phyloP scores from a whole-genome alignment of 2,888 invertebrate genomes.

The Athripsodes cinereus region DNA sequence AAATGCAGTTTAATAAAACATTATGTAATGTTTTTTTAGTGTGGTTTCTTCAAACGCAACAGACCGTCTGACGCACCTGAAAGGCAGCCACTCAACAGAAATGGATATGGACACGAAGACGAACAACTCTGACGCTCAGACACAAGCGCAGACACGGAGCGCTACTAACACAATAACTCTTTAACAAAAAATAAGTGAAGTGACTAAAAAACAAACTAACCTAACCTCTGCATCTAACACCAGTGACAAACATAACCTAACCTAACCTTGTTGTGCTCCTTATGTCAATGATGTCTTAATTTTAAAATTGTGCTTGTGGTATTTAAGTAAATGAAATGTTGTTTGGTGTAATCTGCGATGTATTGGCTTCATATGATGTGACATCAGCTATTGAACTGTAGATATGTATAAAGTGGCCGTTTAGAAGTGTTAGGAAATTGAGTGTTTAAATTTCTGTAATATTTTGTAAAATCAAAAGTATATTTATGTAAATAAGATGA shows the following conservation, averaged over 20 bases:
- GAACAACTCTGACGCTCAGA: constrained; percentile 63
- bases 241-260: not conserved
- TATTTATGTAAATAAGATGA: no score
- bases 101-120: constrained; percentile 65
- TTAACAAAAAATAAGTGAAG: not conserved
- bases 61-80: constrained; percentile 77
- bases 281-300: not conserved
- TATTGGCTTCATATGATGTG: no score
- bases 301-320: not conserved
- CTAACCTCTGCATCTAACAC: no score
- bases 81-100: constrained; percentile 76
- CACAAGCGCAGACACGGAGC: constrained; percentile 31
- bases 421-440: no score
- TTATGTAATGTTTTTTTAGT: constrained; percentile 55
- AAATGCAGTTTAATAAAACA: no score
- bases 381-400: no score
- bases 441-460: no score
- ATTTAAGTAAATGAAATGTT: no score
- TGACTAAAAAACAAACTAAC: not conserved
- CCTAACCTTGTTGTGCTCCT: not conserved
- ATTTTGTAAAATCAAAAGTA: no score
- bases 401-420: no score
- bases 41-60: constrained; percentile 90
- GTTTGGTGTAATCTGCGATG: no score
- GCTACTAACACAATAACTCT: constrained; percentile 26